Percentiles rank a stretch among this genome's conserved stretches.
phyloP scores from a whole-genome alignment of 2,113 vertebrate species.

The Neolamprologus ventralis region DNA sequence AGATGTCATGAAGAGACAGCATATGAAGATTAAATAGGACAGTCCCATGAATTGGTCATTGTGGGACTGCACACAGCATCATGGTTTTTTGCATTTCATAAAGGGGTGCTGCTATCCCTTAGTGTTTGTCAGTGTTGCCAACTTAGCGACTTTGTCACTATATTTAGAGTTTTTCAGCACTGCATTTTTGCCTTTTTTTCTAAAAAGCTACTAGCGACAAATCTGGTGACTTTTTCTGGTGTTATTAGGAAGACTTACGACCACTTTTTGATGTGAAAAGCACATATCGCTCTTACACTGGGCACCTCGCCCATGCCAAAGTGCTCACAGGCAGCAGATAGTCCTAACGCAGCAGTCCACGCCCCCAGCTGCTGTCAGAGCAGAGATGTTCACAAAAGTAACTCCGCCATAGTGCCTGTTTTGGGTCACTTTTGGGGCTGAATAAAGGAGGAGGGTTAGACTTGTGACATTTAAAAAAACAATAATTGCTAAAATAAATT shows the following conservation, averaged over 20 bases:
- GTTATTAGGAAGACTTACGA: accelerated
- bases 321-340: not conserved
- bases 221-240: not conserved
- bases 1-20: not conserved
- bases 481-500: not conserved
- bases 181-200: not conserved
- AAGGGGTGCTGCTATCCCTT: not conserved
- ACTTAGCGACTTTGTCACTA: not conserved
- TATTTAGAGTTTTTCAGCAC: not conserved
- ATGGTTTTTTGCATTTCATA: not conserved
- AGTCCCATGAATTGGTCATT: not conserved
- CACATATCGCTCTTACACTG: not conserved
- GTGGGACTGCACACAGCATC: not conserved
- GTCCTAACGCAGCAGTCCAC: not conserved
- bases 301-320: not conserved
- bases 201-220: not conserved
- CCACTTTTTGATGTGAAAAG: not conserved
- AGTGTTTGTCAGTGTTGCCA: not conserved
- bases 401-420: not conserved
- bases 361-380: not conserved
- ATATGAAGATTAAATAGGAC: not conserved
- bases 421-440: not conserved
- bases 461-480: not conserved
- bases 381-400: not conserved
- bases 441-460: not conserved